phyloP scores from a whole-genome alignment of 2,113 vertebrate genomes.

The Centropus unirufus region DNA sequence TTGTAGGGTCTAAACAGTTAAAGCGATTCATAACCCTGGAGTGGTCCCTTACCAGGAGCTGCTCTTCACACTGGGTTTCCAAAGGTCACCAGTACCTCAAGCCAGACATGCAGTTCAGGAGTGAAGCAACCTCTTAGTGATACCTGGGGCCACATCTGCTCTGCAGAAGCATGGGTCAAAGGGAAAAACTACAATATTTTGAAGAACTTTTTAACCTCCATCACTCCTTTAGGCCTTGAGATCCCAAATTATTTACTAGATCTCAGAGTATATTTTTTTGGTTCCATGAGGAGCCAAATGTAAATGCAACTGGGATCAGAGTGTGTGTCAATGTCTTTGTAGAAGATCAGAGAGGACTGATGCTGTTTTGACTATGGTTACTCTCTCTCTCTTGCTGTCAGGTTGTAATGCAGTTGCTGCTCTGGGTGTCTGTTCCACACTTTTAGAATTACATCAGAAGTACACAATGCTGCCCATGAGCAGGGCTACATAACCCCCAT shows the following conservation, averaged over 20 bases:
- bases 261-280: neutral
- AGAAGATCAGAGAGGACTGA: neutral
- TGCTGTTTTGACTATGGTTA: neutral
- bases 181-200: neutral
- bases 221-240: neutral
- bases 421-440: neutral
- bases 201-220: neutral
- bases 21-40: neutral
- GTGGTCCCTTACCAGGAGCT: neutral
- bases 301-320: neutral
- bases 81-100: neutral
- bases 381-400: neutral
- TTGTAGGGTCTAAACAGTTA: neutral
- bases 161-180: neutral
- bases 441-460: neutral
- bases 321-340: rapidly evolving
- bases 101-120: neutral
- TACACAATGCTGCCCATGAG: neutral
- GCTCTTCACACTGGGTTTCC: neutral
- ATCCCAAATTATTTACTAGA: neutral
- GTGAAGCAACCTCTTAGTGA: neutral
- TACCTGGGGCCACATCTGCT: neutral
- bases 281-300: neutral
- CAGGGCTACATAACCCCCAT: neutral
- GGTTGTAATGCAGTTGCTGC: neutral